Evolutionary conservation across 2,888 invertebrate species (phyloP).

Genomic region (Leucophenga montana): DNA sequence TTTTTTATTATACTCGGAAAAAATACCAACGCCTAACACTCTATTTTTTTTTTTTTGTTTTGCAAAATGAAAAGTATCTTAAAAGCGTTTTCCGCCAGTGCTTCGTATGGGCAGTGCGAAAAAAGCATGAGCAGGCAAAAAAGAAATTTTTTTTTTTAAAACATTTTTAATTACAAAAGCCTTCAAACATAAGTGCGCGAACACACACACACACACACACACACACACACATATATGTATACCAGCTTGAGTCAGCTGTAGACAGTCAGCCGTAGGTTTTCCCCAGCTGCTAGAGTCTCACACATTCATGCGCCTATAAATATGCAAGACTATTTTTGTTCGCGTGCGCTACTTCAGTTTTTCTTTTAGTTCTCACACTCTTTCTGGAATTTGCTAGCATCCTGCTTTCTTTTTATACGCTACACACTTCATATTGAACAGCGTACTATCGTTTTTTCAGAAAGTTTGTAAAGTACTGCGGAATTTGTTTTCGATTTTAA

Average conservation of each 20-base stretch:
- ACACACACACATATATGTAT: slow-evolving; percentile 3
- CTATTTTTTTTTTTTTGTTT: too few species aligned
- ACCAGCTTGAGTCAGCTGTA: too few species aligned
- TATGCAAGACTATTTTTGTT: slow-evolving; percentile 50
- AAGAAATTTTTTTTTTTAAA: slow-evolving; percentile 46
- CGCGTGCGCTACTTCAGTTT: not conserved
- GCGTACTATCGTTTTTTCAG: too few species aligned
- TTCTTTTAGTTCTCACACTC: not conserved
- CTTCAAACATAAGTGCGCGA: slow-evolving; percentile 36
- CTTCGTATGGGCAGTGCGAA: slow-evolving; percentile 29
- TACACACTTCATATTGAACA: too few species aligned
- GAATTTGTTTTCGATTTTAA: too few species aligned
- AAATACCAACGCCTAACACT: too few species aligned
- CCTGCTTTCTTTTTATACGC: not conserved
- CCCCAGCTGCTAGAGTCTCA: slow-evolving; percentile 4
- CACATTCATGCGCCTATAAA: slow-evolving; percentile 39
- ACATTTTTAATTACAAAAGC: slow-evolving; percentile 52
- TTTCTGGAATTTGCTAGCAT: not conserved
- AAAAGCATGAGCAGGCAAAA: too few species aligned
- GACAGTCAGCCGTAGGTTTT: too few species aligned
- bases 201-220: slow-evolving; percentile 2
- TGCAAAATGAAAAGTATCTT: not conserved
- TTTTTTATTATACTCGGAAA: too few species aligned
- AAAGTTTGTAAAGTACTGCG: too few species aligned
- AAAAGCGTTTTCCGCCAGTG: slow-evolving; percentile 44